A percentile compares a stretch with the other conserved stretches of the same genome.
Conservation (phyloP, 2,888 invertebrate species). For the Nycteola revayana region DNA sequence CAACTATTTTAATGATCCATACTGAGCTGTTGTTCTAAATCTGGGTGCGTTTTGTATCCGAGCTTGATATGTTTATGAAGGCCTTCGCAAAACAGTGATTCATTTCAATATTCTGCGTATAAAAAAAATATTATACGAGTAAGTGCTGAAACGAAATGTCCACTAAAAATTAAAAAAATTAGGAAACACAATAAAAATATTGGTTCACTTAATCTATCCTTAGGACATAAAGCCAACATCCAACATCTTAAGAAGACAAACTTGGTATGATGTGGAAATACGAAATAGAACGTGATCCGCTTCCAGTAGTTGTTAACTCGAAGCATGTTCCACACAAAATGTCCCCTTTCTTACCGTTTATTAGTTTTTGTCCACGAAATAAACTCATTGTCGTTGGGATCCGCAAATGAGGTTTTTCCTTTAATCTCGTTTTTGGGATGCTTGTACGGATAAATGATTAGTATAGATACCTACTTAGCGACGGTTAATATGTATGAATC, state of each 20-base stretch:
- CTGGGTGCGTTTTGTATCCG: too few species aligned
- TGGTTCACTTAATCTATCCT: slow-evolving; percentile 6
- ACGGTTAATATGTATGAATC: too few species aligned
- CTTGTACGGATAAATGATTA: slow-evolving; percentile 29
- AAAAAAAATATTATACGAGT: too few species aligned
- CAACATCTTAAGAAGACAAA: slow-evolving; percentile 30
- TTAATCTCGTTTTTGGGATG: slow-evolving; percentile 42
- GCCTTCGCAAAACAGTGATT: too few species aligned
- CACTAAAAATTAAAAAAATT: too few species aligned
- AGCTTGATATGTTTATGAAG: too few species aligned
- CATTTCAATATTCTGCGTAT: too few species aligned
- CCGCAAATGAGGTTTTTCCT: slow-evolving; percentile 38
- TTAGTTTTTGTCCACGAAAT: slow-evolving; percentile 50
- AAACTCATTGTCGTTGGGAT: slow-evolving; percentile 44
- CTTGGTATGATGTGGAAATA: slow-evolving; percentile 31
- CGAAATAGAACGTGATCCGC: slow-evolving; percentile 33
- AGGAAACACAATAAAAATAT: too few species aligned
- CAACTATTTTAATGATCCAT: too few species aligned
- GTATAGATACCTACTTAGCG: too few species aligned
- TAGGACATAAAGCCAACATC: slow-evolving; percentile 16
- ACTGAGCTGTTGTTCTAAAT: too few species aligned
- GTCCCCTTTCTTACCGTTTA: slow-evolving; percentile 43
- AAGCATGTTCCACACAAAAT: slow-evolving; percentile 46
- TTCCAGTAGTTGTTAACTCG: slow-evolving; percentile 35
- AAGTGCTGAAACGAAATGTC: too few species aligned